phyloP scores from a whole-genome alignment of 2,888 invertebrate genomes.

The Zygothrica quintamaculata region DNA sequence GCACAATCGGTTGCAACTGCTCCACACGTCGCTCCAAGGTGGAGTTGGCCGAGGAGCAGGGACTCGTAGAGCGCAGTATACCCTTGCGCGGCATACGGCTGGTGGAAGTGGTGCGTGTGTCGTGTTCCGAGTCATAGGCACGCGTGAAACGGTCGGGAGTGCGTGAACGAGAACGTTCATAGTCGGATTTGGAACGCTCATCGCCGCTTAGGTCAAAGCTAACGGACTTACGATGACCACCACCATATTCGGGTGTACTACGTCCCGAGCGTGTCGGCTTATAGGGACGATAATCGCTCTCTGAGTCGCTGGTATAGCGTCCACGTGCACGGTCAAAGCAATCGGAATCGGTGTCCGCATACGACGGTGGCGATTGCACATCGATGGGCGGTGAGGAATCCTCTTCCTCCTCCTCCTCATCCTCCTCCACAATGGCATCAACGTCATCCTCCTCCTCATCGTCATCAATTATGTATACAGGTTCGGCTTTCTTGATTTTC shows the following conservation, averaged over 20 bases:
- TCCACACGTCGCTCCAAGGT: constrained; percentile 79
- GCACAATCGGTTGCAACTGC: constrained; percentile 74
- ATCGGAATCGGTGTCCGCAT: constrained; percentile 78
- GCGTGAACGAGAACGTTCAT: constrained; percentile 77
- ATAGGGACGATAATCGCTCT: constrained; percentile 76
- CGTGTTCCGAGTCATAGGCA: constrained; percentile 84
- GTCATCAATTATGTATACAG: constrained; percentile 81
- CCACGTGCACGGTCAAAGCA: constrained; percentile 68
- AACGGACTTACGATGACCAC: constrained; percentile 83
- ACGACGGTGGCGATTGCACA: constrained; percentile 67
- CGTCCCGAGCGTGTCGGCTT: constrained; percentile 78
- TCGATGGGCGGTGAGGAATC: constrained; percentile 64
- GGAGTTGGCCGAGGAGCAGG: constrained; percentile 80
- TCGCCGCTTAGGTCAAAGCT: constrained; percentile 84
- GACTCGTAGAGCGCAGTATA: constrained; percentile 83
- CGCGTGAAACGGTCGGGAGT: constrained; percentile 57
- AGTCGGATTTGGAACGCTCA: constrained; percentile 83
- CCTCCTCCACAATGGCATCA: constrained; percentile 54
- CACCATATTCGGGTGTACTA: constrained; percentile 80
- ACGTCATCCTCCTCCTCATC: constrained; percentile 68
- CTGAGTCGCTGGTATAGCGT: constrained; percentile 82
- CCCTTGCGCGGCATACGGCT: constrained; percentile 80
- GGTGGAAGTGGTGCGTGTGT: constrained; percentile 58
- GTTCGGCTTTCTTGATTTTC: constrained; percentile 70
- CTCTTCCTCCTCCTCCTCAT: constrained; percentile 41